Evolutionary conservation across 2,888 invertebrate genomes (phyloP).

Genomic region (Pterostichus niger): DNA sequence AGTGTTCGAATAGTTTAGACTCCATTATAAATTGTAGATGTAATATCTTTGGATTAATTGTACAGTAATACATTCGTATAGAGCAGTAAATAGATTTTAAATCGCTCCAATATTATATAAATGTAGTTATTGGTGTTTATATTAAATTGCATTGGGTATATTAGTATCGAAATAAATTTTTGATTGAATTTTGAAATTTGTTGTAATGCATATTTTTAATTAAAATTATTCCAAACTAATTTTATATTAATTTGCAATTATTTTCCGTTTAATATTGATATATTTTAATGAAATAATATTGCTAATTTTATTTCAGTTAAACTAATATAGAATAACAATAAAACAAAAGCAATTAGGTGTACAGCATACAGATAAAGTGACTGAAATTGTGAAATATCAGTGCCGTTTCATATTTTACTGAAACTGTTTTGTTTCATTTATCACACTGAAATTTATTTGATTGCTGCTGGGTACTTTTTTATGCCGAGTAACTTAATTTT

Average conservation of each 20-base stretch:
- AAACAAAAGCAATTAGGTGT: background rate
- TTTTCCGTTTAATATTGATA: constrained; percentile 23
- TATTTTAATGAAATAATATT: constrained; percentile 39
- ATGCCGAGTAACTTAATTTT: background rate
- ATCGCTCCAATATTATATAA: background rate
- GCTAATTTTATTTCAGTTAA: constrained; percentile 13
- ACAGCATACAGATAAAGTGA: background rate
- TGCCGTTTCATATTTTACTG: too few relatives aligned
- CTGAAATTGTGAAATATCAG: background rate
- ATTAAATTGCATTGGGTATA: constrained; percentile 1
- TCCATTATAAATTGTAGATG: too few relatives aligned
- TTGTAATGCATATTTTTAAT: constrained; percentile 20
- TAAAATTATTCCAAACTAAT: constrained; percentile 18
- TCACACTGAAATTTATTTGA: constrained; percentile 43
- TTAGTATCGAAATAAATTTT: constrained; percentile 45
- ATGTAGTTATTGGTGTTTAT: constrained; percentile 13
- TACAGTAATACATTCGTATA: too few relatives aligned
- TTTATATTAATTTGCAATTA: constrained; percentile 19
- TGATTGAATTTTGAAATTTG: constrained; percentile 46
- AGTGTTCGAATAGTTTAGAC: too few relatives aligned
- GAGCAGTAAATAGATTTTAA: too few relatives aligned
- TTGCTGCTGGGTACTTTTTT: constrained; percentile 39
- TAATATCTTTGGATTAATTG: too few relatives aligned
- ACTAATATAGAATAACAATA: constrained; percentile 16
- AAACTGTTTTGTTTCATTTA: constrained; percentile 32